Evolutionary conservation across 2,888 invertebrate species (phyloP), one percentile per base, ranked within the genome.

Genomic region (Eupelmus urozonus): DNA sequence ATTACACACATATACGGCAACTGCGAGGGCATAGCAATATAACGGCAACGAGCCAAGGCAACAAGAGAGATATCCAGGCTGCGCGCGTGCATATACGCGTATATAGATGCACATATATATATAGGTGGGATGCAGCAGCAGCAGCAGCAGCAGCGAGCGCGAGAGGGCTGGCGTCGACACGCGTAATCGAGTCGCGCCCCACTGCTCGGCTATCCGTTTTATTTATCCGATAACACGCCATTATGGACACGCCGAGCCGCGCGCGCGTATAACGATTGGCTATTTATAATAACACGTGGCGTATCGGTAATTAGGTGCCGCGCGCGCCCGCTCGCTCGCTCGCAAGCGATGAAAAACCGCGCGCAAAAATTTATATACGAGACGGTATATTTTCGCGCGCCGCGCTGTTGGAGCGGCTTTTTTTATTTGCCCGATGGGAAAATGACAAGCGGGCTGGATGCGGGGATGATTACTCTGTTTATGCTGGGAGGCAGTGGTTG

Each of bases 201-300:
- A 57, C 53, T 57, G 34, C 20, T 9, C 83, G 85, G 86, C 87
- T 88, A 88, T 89, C 87, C 85, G 86, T 89, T 89, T 88, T 89
- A 89, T 89, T 89, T 89, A 89, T 89, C 88, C 89, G 89, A 89
- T 89, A 89, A 88, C 87, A 87, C 88, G 89, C 88, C 87, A 87
- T 88, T 88, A 89, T 87, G 87, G 86, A 86, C 87, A 88, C 85
- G 85, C 85, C 86, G 85, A 29, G 45, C 16, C 34, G 45, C 29
- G 53, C 49, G 23, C 23, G 57, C 27, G 85, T 85, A 85, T 88
- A 89, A 89, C 89, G 88, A 89, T 88, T 88, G 88, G 88, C 88
- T 89, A 89, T 89, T 89, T 89, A 89, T 89, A 88, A 89, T 89
- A 88, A 88, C 87, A 88, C 86, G 86, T 86, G 87, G 88, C 86